Percentiles rank a stretch among this genome's conserved stretches.
phyloP scores from a whole-genome alignment of 2,797 vertebrate species.

The Streptopelia turtur region DNA sequence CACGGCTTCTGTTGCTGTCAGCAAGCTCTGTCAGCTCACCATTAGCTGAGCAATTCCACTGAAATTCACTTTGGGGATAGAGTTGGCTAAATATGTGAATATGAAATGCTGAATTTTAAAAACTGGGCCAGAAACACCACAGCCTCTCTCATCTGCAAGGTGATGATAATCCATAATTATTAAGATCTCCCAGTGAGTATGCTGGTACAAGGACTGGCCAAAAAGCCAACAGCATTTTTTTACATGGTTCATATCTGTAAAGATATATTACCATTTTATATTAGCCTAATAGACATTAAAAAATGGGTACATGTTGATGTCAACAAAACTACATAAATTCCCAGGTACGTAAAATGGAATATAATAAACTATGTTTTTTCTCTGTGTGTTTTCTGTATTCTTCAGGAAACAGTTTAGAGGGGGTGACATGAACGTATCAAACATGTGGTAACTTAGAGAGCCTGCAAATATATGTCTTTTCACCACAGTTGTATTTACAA shows the following conservation, averaged over 20 bases:
- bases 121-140: neutral
- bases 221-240: neutral
- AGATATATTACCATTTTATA: neutral
- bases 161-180: neutral
- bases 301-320: fast-evolving
- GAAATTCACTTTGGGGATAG: neutral
- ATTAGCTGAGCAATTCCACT: neutral
- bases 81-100: neutral
- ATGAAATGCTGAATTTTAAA: neutral
- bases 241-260: neutral
- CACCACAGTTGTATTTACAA: neutral
- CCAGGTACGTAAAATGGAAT: neutral
- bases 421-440: neutral
- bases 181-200: neutral
- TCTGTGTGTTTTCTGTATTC: neutral
- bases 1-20: neutral
- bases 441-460: neutral
- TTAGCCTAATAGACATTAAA: neutral
- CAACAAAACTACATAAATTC: neutral
- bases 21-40: neutral
- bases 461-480: neutral
- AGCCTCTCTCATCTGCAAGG: neutral
- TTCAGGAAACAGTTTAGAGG: neutral
- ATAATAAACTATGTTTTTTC: neutral
- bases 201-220: neutral